Percentiles rank a stretch among this genome's conserved stretches.
Evolutionary conservation across 2,797 vertebrate species (phyloP).

Genomic region (Acanthurus tractus): DNA sequence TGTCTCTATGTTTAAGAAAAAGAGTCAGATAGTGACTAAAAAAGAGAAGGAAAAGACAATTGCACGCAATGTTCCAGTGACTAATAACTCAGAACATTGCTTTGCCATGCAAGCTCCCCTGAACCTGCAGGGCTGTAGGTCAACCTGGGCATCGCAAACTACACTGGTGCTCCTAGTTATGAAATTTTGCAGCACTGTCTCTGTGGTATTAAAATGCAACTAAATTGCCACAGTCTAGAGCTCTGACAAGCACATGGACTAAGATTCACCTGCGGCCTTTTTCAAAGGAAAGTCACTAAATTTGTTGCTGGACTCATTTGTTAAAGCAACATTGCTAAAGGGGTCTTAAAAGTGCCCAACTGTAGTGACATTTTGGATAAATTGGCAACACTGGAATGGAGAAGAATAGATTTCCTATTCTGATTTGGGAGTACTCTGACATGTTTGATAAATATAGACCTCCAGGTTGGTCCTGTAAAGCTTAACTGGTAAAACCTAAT

Average conservation of each 20-base stretch:
- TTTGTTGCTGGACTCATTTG: slow-evolving; percentile 13
- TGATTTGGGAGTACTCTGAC: slow-evolving; percentile 9
- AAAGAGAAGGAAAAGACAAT: no score
- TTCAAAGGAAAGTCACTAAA: neutral
- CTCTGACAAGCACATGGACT: neutral
- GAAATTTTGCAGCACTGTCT: no score
- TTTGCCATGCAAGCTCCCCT: no score
- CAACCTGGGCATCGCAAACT: no score
- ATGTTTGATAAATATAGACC: slow-evolving; percentile 21
- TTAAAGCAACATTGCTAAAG: slow-evolving; percentile 8
- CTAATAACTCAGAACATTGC: no score
- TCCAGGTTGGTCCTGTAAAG: slow-evolving; percentile 3
- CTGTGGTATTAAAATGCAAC: no score
- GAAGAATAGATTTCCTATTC: neutral
- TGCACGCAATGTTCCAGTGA: no score
- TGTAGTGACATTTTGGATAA: neutral
- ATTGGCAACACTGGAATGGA: neutral
- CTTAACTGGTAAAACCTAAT: neutral
- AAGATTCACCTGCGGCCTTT: slow-evolving; percentile 1
- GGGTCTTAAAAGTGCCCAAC: neutral
- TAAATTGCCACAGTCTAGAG: no score
- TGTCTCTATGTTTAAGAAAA: no score
- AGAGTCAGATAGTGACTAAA: no score
- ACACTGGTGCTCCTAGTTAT: no score
- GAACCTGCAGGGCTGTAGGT: no score